Evolutionary conservation across 2,888 invertebrate species (phyloP), one percentile per base, ranked within the genome.

Genomic region (Diploptera punctata): DNA sequence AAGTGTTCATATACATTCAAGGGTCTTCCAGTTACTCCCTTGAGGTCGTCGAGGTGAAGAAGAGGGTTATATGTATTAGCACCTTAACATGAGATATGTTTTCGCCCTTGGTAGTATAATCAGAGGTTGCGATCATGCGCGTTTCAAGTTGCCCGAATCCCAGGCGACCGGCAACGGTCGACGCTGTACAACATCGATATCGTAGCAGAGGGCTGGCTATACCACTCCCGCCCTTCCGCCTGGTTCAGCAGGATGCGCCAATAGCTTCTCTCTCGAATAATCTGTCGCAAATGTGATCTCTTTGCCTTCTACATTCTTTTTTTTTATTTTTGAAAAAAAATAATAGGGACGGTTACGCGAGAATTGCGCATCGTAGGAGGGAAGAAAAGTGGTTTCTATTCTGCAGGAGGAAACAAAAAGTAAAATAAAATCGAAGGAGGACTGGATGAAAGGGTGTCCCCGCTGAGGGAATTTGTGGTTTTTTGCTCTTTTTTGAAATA

Each of bases 21-120:
- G n/a, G n/a, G n/a, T n/a, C n/a, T n/a, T n/a, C n/a, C n/a, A n/a
- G n/a, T n/a, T n/a, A n/a, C n/a, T n/a, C n/a, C n/a, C n/a, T n/a
- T n/a, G n/a, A n/a, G n/a, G n/a, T n/a, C n/a, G n/a, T n/a, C n/a
- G n/a, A n/a, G n/a, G n/a, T n/a, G n/a, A n/a, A n/a, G n/a, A n/a
- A n/a, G n/a, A n/a, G n/a, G n/a, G n/a, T n/a, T n/a, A n/a, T n/a
- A n/a, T n/a, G n/a, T n/a, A n/a, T n/a, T n/a, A n/a, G n/a, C n/a
- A n/a, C n/a, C n/a, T n/a, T n/a, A n/a, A n/a, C n/a, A n/a, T n/a
- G n/a, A n/a, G n/a, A n/a, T 0, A 57, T 57, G 57, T 57, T 57
- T 57, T 57, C 29, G n/a, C 2, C 57, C 26, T 57, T 24, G 57
- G 26, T 29, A 57, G 57, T 57, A 57, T 10, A 52, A n/a, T n/a